Conservation (phyloP, 2,797 vertebrate genomes). For the Vultur gryphus region DNA sequence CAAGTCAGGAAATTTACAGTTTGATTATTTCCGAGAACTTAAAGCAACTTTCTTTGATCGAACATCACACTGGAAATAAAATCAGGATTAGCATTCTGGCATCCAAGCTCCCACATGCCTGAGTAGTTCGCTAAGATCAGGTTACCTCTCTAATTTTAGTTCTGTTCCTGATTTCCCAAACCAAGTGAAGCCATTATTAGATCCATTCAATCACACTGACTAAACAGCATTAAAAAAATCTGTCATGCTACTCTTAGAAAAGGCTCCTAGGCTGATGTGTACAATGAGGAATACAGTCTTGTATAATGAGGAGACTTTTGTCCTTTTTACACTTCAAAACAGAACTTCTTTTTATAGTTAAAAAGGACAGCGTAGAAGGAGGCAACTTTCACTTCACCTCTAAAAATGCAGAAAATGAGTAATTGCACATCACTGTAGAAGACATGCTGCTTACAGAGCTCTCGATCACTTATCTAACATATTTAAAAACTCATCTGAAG, state of each 20-base stretch:
- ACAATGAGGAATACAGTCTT: conserved; percentile 16
- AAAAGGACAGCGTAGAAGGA: conserved; percentile 36
- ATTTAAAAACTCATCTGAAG: conserved; percentile 16
- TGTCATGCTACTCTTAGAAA: conserved; percentile 6
- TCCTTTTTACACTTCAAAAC: conserved; percentile 25
- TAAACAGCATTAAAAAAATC: conserved; percentile 25
- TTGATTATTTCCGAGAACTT: not conserved
- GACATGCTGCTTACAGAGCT: not conserved
- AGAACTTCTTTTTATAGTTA: conserved; percentile 41
- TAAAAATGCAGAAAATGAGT: not conserved
- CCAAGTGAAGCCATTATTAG: conserved; percentile 21
- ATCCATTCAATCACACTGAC: conserved; percentile 28
- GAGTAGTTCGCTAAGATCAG: not conserved
- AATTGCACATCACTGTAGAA: not conserved
- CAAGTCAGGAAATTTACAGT: not conserved
- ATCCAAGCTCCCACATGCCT: not conserved
- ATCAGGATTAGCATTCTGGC: not conserved
- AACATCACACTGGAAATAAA: not conserved
- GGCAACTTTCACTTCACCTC: conserved; percentile 40
- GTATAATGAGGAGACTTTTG: conserved; percentile 12
- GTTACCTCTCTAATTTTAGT: not conserved
- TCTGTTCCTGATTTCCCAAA: not conserved
- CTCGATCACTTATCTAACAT: not conserved
- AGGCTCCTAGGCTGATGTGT: not conserved
- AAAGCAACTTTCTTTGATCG: not conserved